Base-by-base conservation (phyloP, 2,113 vertebrate species). In the Caranx melampygus region DNA sequence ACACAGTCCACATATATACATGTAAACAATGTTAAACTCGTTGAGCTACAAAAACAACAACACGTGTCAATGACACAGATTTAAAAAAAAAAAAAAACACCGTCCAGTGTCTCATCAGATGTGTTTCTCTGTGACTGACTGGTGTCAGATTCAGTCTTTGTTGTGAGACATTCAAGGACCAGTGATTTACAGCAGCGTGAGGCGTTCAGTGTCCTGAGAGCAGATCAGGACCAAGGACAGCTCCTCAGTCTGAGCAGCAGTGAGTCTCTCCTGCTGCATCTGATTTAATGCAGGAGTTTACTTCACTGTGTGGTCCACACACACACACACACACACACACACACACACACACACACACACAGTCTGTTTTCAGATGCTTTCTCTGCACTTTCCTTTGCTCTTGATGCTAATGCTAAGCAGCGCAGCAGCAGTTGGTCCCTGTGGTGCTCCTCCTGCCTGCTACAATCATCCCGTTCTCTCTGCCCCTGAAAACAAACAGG, bases 381-480 rank as follows among this genome's bases (percentile, higher is more conserved):
- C 59, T 60, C 47, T 68, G 61, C 63, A 65, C 65, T 66, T 44
- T 14, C 3, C 37, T 57, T 37, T 69, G 35, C 13, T 61, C 49
- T 67, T 66, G 42, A 75, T 82, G 72, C 60, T 33, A 69, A 72
- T 78, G 70, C 61, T 72, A 57, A 68, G 58, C 66, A 78, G 66
- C 69, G 78, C 77, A 61, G 35, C 52, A 65, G 40, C 59, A 55
- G 49, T 12, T 66, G 21, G 55, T 68, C 75, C 77, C 72, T 5
- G 44, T 55, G 85, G 73, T 15, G 2, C 66, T 71, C 60, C 1
- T 3, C 57, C 69, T 75, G 69, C 62, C 45, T 67, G 34, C 10
- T 81, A 51, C 59, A 83, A 69, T 85, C 70, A 78, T 59, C 75
- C 20, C 75, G 62, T 78, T 86, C 73, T 63, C 47, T 55, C 81